Percentiles rank a stretch among this genome's conserved stretches.
Conservation (phyloP, 2,797 vertebrate species). For the Tamandua tetradactyla region DNA sequence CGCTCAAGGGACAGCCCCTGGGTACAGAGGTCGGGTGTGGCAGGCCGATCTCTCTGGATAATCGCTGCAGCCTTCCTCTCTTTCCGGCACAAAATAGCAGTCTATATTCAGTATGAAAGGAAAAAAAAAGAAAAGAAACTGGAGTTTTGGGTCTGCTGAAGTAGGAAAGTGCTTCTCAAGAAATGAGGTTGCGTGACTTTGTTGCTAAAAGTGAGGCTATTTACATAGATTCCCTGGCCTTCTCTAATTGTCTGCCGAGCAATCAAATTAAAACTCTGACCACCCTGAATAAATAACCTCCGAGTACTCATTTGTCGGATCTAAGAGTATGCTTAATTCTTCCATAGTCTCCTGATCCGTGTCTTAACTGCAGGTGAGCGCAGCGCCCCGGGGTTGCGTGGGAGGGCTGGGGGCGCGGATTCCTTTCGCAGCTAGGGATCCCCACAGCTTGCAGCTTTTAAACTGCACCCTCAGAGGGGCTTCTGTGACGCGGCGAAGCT, state of each 20-base stretch:
- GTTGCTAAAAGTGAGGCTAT: neutral
- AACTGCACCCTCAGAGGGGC: neutral
- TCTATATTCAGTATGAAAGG: neutral
- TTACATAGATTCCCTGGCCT: too few relatives aligned
- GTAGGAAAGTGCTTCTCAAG: neutral
- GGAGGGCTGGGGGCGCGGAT: neutral
- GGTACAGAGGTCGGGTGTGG: neutral
- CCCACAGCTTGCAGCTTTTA: neutral
- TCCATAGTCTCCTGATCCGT: accelerated
- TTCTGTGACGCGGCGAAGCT: neutral
- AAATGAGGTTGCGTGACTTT: neutral
- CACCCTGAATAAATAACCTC: neutral
- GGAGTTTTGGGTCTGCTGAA: neutral
- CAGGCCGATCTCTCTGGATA: neutral
- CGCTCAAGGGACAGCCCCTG: neutral
- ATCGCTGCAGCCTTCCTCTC: too few relatives aligned
- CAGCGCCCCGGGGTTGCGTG: accelerated
- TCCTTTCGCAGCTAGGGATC: neutral
- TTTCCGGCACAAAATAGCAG: neutral
- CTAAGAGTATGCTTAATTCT: neutral
- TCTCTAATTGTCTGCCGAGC: neutral
- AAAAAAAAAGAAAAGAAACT: neutral
- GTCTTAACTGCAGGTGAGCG: accelerated
- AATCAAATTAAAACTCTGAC: neutral
- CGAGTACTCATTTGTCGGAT: neutral